Percentiles rank a stretch among this genome's conserved stretches.
Conservation (phyloP, 2,888 invertebrate species). For the Pyrochroa serraticornis region DNA sequence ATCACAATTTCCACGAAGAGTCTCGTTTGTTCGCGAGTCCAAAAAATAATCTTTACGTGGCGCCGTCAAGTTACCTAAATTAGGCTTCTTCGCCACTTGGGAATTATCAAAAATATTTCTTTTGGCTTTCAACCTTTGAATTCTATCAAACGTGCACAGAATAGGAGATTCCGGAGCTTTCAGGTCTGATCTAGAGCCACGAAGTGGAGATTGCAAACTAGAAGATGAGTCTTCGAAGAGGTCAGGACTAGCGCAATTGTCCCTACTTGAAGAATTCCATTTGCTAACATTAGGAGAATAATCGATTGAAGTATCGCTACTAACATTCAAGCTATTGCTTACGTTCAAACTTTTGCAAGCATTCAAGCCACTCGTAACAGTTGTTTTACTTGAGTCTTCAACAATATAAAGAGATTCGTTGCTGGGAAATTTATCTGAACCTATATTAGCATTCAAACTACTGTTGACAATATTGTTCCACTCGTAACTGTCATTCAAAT, state of each 20-base stretch:
- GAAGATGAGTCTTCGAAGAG: not conserved
- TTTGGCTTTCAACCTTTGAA: slow-evolving; percentile 9
- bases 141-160: slow-evolving; percentile 10
- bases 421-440: slow-evolving; percentile 34
- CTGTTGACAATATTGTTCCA: not conserved
- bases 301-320: not conserved
- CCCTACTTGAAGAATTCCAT: not conserved
- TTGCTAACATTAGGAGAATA: too few species aligned
- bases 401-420: too few species aligned
- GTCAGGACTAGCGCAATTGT: not conserved
- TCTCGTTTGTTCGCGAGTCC: slow-evolving; percentile 9
- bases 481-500: too few species aligned
- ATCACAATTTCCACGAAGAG: slow-evolving; percentile 15
- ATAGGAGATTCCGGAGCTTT: slow-evolving; percentile 13
- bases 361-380: too few species aligned
- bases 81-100: slow-evolving; percentile 4
- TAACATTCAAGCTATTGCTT: not conserved
- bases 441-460: slow-evolving; percentile 4
- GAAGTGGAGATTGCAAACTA: not conserved
- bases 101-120: slow-evolving; percentile 15
- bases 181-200: too few species aligned
- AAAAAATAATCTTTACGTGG: slow-evolving; percentile 13
- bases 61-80: slow-evolving; percentile 5
- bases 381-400: too few species aligned
- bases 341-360: too few species aligned